A percentile compares a stretch with the other conserved stretches of the same genome.
Conservation (phyloP, 2,888 invertebrate species). For the Matsumyia berberina region DNA sequence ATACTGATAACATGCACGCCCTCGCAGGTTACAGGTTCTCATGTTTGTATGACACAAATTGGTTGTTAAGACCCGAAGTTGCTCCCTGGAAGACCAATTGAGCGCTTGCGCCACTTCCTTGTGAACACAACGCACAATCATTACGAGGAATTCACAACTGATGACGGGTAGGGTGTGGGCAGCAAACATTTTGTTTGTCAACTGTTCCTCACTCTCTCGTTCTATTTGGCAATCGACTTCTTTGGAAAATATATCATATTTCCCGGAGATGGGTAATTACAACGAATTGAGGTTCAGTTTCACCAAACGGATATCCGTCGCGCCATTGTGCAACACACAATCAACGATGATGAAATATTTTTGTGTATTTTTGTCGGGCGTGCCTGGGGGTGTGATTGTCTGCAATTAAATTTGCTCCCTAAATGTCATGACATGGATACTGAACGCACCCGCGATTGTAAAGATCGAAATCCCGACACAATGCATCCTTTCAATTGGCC, state of each 20-base stretch:
- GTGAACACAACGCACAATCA: slow-evolving; percentile 9
- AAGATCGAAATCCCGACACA: slow-evolving; percentile 18
- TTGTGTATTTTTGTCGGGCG: slow-evolving; percentile 39
- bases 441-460: slow-evolving; percentile 40
- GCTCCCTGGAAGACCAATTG: slow-evolving; percentile 27
- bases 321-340: slow-evolving; percentile 10
- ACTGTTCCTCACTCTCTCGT: slow-evolving; percentile 17
- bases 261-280: slow-evolving; percentile 47
- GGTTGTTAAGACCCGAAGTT: slow-evolving; percentile 22
- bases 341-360: too few species aligned
- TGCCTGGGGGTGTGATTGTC: slow-evolving; percentile 33
- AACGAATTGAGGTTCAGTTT: slow-evolving; percentile 41
- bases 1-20: slow-evolving; percentile 53
- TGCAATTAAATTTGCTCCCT: slow-evolving; percentile 16
- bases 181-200: slow-evolving; percentile 59
- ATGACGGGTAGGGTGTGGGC: slow-evolving; percentile 58
- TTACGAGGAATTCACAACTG: slow-evolving; percentile 50
- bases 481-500: background rate
- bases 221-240: slow-evolving; percentile 58
- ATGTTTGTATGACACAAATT: slow-evolving; percentile 38
- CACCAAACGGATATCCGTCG: slow-evolving; percentile 70
- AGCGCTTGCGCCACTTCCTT: slow-evolving; percentile 51
- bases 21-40: slow-evolving; percentile 32
- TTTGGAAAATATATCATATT: slow-evolving; percentile 64
- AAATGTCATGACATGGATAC: slow-evolving; percentile 35